Percentiles rank a stretch among this genome's conserved stretches.
Conservation (phyloP, 2,888 invertebrate genomes). For the Andrena marginata region DNA sequence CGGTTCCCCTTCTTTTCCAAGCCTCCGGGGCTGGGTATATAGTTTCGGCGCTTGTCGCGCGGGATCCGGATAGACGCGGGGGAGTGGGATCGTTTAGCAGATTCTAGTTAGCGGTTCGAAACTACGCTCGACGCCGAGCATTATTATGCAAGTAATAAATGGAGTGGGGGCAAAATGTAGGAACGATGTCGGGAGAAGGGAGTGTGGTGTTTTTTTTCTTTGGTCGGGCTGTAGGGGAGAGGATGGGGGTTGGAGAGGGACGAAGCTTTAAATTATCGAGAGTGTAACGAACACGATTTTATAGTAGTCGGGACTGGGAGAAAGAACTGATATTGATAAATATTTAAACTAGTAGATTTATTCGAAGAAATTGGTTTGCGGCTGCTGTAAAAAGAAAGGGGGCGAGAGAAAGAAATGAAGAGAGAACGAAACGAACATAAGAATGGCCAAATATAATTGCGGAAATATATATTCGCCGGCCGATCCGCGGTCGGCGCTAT, state of each 20-base stretch:
- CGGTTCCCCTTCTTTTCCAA: slow-evolving; percentile 6
- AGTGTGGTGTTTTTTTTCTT: slow-evolving; percentile 43
- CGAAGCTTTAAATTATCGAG: slow-evolving; percentile 83
- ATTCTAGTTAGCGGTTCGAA: slow-evolving; percentile 50
- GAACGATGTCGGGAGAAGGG: slow-evolving; percentile 43
- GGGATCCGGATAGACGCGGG: neutral
- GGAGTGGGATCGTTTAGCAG: slow-evolving; percentile 19
- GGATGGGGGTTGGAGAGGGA: slow-evolving; percentile 77
- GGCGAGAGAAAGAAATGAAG: slow-evolving; percentile 61
- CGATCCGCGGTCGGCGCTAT: slow-evolving; percentile 81
- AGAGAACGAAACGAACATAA: neutral
- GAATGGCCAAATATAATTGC: slow-evolving; percentile 84
- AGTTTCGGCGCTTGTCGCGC: neutral
- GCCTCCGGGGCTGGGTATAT: neutral
- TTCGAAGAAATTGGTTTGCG: slow-evolving; percentile 83
- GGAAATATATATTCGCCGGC: slow-evolving; percentile 75
- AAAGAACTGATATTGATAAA: slow-evolving; percentile 87
- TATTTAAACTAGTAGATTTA: slow-evolving; percentile 81
- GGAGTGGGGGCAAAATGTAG: slow-evolving; percentile 31
- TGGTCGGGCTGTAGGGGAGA: slow-evolving; percentile 43
- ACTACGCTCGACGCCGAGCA: slow-evolving; percentile 64
- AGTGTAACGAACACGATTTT: slow-evolving; percentile 83
- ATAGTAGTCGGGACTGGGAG: slow-evolving; percentile 82
- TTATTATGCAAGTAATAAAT: slow-evolving; percentile 55
- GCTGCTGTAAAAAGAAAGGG: slow-evolving; percentile 80